Conservation (phyloP, 2,113 vertebrate genomes). For the Elaphurus davidianus region DNA sequence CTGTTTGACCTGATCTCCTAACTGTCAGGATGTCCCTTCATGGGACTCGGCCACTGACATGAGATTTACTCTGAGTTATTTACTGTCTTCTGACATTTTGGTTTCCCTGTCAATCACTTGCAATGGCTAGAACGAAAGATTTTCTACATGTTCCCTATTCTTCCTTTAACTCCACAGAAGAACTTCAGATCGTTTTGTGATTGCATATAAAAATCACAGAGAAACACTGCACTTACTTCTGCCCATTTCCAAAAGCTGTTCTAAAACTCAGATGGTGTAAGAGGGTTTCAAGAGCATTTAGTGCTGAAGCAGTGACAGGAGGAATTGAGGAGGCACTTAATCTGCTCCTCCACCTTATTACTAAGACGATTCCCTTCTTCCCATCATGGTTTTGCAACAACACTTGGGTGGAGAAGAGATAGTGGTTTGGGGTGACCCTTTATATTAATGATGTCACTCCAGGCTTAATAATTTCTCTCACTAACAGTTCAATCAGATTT, state of each 20-base stretch:
- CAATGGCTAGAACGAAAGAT: background rate
- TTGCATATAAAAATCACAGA: background rate
- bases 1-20: background rate
- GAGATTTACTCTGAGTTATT: background rate
- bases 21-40: background rate
- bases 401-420: background rate
- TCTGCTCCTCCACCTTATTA: too few species aligned
- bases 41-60: background rate
- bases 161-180: background rate
- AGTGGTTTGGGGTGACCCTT: background rate
- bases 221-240: background rate
- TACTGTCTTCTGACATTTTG: background rate
- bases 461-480: background rate
- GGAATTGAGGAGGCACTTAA: background rate
- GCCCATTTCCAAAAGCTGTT: background rate
- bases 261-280: background rate
- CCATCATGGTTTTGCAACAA: background rate
- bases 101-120: background rate
- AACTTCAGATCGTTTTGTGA: background rate
- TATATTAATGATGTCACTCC: background rate
- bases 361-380: background rate
- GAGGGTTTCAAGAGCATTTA: background rate
- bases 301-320: background rate
- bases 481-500: background rate
- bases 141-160: background rate